Conservation (phyloP, 2,888 invertebrate genomes). For the Drosophila phalerata region DNA sequence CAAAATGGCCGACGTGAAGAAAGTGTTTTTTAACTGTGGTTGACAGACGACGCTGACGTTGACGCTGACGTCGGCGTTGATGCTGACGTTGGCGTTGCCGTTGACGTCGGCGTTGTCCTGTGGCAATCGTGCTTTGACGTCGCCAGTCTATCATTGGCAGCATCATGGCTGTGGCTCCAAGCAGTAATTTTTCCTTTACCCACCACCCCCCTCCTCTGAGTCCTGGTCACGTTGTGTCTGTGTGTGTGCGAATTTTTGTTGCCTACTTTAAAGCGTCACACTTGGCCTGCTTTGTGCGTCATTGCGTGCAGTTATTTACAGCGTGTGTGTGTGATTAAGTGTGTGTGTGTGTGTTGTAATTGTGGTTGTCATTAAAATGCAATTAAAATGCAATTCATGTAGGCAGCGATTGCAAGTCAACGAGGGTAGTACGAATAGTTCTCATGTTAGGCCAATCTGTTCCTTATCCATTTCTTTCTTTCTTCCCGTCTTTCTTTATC, state of each 20-base stretch:
- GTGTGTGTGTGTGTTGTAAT: slow-evolving; percentile 11
- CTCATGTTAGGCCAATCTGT: neutral
- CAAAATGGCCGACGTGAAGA: slow-evolving; percentile 28
- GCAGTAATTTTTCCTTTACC: neutral
- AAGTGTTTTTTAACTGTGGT: slow-evolving; percentile 25
- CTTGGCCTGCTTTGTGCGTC: slow-evolving; percentile 38
- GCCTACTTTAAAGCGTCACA: slow-evolving; percentile 52
- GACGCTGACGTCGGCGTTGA: too few species aligned
- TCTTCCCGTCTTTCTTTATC: neutral
- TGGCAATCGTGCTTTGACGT: slow-evolving; percentile 18
- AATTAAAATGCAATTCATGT: slow-evolving; percentile 49
- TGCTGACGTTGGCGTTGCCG: slow-evolving; percentile 8
- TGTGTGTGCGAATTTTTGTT: slow-evolving; percentile 23
- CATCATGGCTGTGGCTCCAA: slow-evolving; percentile 4
- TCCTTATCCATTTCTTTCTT: neutral
- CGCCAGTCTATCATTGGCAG: slow-evolving; percentile 26
- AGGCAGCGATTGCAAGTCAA: slow-evolving; percentile 11
- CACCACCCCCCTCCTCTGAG: neutral
- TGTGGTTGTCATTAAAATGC: slow-evolving; percentile 34
- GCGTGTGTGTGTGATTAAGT: neutral
- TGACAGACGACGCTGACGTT: slow-evolving; percentile 25
- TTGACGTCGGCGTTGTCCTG: slow-evolving; percentile 1
- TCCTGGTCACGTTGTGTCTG: neutral
- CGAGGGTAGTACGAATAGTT: slow-evolving; percentile 18
- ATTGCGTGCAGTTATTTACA: slow-evolving; percentile 37